Base-by-base conservation (phyloP, 2,113 vertebrate species). In the Steatornis caripensis region DNA sequence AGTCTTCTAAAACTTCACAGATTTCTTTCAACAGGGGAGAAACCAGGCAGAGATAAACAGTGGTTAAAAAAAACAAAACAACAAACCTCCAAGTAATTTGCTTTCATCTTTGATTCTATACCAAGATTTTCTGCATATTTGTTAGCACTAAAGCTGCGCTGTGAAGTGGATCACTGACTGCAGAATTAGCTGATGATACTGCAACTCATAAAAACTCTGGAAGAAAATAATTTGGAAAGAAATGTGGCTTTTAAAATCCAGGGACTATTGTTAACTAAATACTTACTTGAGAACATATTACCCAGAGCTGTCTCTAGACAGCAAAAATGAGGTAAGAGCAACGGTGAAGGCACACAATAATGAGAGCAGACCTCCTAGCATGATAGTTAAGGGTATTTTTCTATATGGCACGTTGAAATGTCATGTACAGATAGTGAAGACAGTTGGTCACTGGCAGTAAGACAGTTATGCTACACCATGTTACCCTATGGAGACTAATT, bases 381-480 rank as follows among this genome's bases (percentile, higher is more conserved):
- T 26, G 32, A 13, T 8, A 57, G 19, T 32, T 69, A 15, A n/a
- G 3, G 21, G 3, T 32, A n/a, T 78, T 84, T 85, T 92, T 41
- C 41, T 55, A 3, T 12, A 26, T 41, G 27, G 10, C 30, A 48
- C 2, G 1, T 4, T 43, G 20, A 11, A 88, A 68, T 39, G 32
- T 1, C 27, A 21, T 18, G 16, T 6, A 37, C 22, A 75, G 48
- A 13, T 41, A 46, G 24, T 51, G 15, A 34, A 81, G 53, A 9
- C 2, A 27, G 21, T 1, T 74, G 48, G 32, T 45, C 46, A 34
- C 37, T 30, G 13, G 23, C 49, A 88, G 46, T 30, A 78, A 15
- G 15, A 14, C 13, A 51, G 24, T 34, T 19, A 18, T 10, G 5
- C 45, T 58, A 45, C 18, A 26, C 18, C 0, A 0, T 29, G 7